Evolutionary conservation across 2,797 vertebrate genomes (phyloP), one percentile per base, ranked within the genome.

Genomic region (Crenichthys baileyi): DNA sequence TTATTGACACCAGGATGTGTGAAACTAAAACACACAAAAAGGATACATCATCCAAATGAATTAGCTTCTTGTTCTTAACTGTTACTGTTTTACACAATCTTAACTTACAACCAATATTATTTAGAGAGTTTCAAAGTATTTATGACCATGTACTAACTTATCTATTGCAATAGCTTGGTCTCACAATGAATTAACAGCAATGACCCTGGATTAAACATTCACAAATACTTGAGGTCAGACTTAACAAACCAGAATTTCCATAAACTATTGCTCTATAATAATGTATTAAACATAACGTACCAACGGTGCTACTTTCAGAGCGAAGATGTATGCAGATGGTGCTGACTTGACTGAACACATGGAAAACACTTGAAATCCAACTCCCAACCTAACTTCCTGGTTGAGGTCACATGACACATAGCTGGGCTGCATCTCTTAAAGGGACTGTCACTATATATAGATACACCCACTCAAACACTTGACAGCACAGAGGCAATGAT

Each of bases 1-100:
- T 63, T 63, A 63, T 36, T 36, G 60, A 36, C 26, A 15, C 29
- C 16, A 63, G 15, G 29, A 36, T 31, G 29, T 63, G 5, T 63
- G 60, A 63, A 31, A 63, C 60, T 36, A 63, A 61, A 61, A 63
- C 13, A 63, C 29, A 63, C 60, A 63, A 63, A 29, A 63, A 63
- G 13, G 15, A 36, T 16, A 63, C 6, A 61, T 63, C 16, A 16
- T 18, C 60, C 60, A 61, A 24, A 61, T 7, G 29, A 61, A 31
- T 31, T 29, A 31, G 60, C 26, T 55, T 55, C 53, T 55, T n/a
- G 53, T 56, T 56, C 53, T 24, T 56, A n/a, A 3, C 24, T 56
- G 31, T 36, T 56, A 56, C 8, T n/a, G 53, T 56, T 56, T 56
- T 56, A 24, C 22, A 56, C 22, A 56, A 56, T 9, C 22, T 56